Evolutionary conservation across 1,140 invertebrate genomes (phyloP), one percentile per base, ranked within the genome.

Genomic region (Neodiprion virginianus): DNA sequence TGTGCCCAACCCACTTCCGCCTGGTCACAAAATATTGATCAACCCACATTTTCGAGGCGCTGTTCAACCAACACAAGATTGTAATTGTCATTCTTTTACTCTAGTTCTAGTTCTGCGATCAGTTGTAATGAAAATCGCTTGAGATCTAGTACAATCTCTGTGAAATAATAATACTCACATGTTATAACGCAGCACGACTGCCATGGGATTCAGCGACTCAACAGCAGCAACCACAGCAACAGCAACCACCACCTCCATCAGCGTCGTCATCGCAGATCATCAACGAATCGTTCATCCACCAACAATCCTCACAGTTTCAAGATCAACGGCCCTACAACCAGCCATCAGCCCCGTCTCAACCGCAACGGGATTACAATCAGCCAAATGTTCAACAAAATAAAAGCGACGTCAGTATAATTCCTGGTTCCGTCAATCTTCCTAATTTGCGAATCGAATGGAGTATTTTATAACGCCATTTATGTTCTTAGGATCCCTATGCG

Each of bases 21-120:
- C 82, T 74, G 85, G 87, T 40, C 87, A 88, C 76, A 89, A 89
- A 75, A 89, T 89, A 75, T 80, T 88, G 49, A 88, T 89, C 71
- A 89, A 89, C 80, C 88, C 88, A 48, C 88, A 89, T 76, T 89
- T 89, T 77, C 78, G 85, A 81, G 88, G 88, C 9, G 81, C 79
- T 23, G 82, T 84, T 47, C 86, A 84, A 72, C 78, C 84, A 1
- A 76, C 82, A 0, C 76, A 75, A 40, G 86, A 87, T 76, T 84
- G 87, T 87, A 77, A 78, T 72, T 79, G 40, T 69, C 40, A 12
- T n/a, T n/a, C 17, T 9, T 23, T 23, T 23, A 14, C 21, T 69
- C 11, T 28, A 69, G 4, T 69, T 23, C 1, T 7, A 40, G 28
- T 40, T 40, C 5, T 28, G 21, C 17, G 7, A 4, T 8, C 10